These are phyloP conservation scores for Xanthorhoe spadicearia DNA, from an alignment of 2,888 invertebrate genomes.

Conservation along the genomic window DNA sequence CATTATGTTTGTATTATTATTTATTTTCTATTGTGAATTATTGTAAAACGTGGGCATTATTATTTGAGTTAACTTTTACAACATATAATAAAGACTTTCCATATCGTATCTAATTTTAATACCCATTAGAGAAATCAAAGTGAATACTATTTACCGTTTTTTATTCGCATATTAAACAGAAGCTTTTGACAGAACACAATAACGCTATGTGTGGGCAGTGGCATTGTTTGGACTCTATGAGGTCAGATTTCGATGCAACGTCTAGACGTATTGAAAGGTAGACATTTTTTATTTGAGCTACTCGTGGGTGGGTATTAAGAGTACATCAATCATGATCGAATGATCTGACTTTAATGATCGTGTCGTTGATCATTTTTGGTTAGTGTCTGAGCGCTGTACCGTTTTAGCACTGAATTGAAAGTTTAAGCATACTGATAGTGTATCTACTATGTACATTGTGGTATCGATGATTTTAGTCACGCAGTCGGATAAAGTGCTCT, in stretches of 20 bases:
- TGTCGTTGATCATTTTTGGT: slow-evolving; percentile 8
- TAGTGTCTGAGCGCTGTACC: not conserved
- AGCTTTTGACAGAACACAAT: slow-evolving; percentile 56
- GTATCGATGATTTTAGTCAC: too few relatives aligned
- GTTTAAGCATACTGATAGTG: not conserved
- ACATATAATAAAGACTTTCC: slow-evolving; percentile 19
- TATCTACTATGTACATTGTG: not conserved
- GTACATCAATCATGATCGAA: slow-evolving; percentile 63
- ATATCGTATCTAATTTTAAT: slow-evolving; percentile 27
- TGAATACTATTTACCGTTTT: slow-evolving; percentile 49
- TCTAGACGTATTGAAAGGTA: slow-evolving; percentile 70
- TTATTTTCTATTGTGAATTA: not conserved
- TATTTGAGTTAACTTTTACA: slow-evolving; percentile 14
- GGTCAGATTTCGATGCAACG: slow-evolving; percentile 61
- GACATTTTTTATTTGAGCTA: slow-evolving; percentile 67
- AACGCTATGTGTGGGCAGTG: slow-evolving; percentile 64
- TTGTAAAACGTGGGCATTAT: not conserved
- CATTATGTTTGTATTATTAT: not conserved
- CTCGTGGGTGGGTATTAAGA: slow-evolving; percentile 61
- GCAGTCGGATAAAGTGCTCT: too few relatives aligned
- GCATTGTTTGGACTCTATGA: slow-evolving; percentile 64
- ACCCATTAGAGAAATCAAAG: slow-evolving; percentile 37
- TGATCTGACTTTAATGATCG: slow-evolving; percentile 39
- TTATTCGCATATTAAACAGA: slow-evolving; percentile 66
- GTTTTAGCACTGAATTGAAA: not conserved